These are phyloP conservation scores for Notarius quadriscutis DNA, from an alignment of 2,113 vertebrate genomes.

Conservation along the genomic window DNA sequence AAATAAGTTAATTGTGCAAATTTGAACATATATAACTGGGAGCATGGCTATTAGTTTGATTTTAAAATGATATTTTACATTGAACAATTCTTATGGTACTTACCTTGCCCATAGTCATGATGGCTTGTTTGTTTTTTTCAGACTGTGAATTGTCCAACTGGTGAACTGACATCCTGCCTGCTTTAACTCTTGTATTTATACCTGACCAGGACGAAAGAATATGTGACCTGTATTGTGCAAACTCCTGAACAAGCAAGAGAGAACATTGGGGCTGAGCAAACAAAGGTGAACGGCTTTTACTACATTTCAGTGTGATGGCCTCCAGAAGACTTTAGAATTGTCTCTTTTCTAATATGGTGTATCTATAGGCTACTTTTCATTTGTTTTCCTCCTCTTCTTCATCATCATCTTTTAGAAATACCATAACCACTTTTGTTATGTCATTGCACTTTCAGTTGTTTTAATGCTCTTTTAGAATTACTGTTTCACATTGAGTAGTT, in stretches of 20 bases:
- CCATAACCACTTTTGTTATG: background rate
- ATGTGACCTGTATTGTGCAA: background rate
- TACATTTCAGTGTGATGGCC: background rate
- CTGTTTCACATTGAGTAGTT: background rate
- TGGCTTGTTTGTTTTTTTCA: slow-evolving; percentile 16
- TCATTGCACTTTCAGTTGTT: background rate
- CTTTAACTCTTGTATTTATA: slow-evolving; percentile 39
- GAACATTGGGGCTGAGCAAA: background rate
- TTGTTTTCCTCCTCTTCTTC: background rate
- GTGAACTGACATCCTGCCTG: slow-evolving; percentile 13
- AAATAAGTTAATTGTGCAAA: too few relatives aligned
- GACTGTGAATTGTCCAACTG: background rate
- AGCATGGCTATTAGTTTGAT: background rate
- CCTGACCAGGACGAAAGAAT: slow-evolving; percentile 23
- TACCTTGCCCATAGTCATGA: slow-evolving; percentile 33
- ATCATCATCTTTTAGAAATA: background rate
- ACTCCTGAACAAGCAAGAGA: slow-evolving; percentile 26
- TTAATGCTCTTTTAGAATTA: background rate
- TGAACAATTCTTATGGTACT: background rate
- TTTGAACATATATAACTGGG: background rate
- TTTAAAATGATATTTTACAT: background rate
- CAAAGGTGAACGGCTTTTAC: background rate
- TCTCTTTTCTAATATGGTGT: background rate
- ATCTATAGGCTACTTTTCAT: background rate
- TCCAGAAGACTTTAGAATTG: background rate